A percentile compares a stretch with the other conserved stretches of the same genome.
phyloP scores from a whole-genome alignment of 2,888 invertebrate genomes.

The Diarsia rubi region DNA sequence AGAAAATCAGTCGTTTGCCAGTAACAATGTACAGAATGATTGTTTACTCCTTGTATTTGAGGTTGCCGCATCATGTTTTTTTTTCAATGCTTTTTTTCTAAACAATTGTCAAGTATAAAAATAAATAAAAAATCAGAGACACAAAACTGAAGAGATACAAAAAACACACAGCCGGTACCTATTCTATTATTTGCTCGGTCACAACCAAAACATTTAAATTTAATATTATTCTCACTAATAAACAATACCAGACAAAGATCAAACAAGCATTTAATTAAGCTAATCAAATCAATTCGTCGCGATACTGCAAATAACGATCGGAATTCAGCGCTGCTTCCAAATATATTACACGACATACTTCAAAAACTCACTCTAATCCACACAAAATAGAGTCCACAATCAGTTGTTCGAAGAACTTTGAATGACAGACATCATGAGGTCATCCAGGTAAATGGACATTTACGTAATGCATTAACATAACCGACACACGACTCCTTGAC shows the following conservation, averaged over 20 bases:
- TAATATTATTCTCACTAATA: neutral
- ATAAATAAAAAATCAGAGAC: neutral
- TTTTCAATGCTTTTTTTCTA: no score
- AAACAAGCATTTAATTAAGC: slow-evolving; percentile 31
- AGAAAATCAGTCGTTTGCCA: no score
- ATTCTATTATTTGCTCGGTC: neutral
- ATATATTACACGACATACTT: slow-evolving; percentile 4
- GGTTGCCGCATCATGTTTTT: no score
- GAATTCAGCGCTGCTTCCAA: slow-evolving; percentile 44
- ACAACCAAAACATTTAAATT: neutral
- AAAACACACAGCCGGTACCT: neutral
- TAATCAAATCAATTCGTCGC: slow-evolving; percentile 48
- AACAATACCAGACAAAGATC: slow-evolving; percentile 25
- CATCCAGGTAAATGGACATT: slow-evolving; percentile 71
- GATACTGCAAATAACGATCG: slow-evolving; percentile 30
- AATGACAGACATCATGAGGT: slow-evolving; percentile 72
- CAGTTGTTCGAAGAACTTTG: slow-evolving; percentile 11
- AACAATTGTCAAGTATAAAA: neutral
- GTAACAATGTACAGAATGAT: no score
- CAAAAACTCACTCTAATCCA: neutral
- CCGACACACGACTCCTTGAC: slow-evolving; percentile 55
- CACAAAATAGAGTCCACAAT: slow-evolving; percentile 32
- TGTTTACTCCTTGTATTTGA: no score
- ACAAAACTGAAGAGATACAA: neutral
- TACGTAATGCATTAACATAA: slow-evolving; percentile 72